Evolutionary conservation across 2,113 vertebrate species (phyloP).

Genomic region (Dendrocopos noguchii): DNA sequence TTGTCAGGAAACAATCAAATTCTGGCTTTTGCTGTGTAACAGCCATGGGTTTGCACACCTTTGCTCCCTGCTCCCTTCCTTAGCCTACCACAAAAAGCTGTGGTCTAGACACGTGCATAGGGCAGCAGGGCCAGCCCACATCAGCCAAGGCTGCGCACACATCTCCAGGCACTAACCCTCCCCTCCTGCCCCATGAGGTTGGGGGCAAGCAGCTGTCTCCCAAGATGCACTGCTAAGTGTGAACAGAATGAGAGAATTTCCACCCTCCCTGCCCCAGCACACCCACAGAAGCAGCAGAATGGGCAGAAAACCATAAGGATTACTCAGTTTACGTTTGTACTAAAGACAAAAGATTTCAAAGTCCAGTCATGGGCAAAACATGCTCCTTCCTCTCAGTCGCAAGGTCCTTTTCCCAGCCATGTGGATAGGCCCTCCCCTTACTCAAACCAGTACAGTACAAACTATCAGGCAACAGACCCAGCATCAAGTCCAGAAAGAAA

Average conservation of each 20-base stretch:
- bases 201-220: not conserved
- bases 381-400: not conserved
- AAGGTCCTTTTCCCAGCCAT: not conserved
- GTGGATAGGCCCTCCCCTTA: not conserved
- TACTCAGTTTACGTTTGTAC: not conserved
- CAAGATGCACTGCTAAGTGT: not conserved
- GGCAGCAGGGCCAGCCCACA: not conserved
- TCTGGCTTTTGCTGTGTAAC: not conserved
- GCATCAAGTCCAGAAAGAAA: not conserved
- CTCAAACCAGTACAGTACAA: not conserved
- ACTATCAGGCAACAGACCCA: not conserved
- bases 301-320: not conserved
- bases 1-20: not conserved
- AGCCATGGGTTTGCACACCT: not conserved
- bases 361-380: not conserved
- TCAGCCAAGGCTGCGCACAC: not conserved
- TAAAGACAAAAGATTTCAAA: not conserved
- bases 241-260: not conserved
- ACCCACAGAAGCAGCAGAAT: not conserved
- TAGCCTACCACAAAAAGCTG: accelerated
- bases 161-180: not conserved
- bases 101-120: not conserved
- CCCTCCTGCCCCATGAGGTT: accelerated
- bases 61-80: not conserved
- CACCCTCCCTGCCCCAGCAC: not conserved